Evolutionary conservation across 2,797 vertebrate species (phyloP), one percentile per base, ranked within the genome.

Genomic region (Intellagama lesueurii): DNA sequence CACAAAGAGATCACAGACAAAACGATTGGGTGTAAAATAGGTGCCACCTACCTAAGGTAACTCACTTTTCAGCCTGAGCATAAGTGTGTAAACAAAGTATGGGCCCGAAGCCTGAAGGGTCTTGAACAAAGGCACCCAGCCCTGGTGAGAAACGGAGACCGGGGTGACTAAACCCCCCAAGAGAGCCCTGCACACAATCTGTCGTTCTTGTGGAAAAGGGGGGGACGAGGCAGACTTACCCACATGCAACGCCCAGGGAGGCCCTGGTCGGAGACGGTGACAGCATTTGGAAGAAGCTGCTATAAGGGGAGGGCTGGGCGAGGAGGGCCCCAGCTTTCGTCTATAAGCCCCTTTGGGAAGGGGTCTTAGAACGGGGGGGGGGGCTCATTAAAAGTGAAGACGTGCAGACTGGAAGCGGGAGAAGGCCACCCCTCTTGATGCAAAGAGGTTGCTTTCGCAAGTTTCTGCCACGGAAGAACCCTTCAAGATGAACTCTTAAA

Each of bases 11-110:
- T 35, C 81, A 86, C 72, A 28, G 93, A 72, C 84, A 89, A 94
- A 91, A 95, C 92, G 90, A 87, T 68, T 97, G 96, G 73, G 97
- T 96, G 96, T 97, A 96, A 97, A 76, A 97, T 94, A 97, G 97
- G 97, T 96, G 97, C 97, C 97, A 98, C 96, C 97, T 98, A 98
- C 98, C 98, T 97, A 97, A 96, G 96, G 97, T 97, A 98, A 96
- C 97, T 98, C 98, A 97, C 98, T 98, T 98, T 97, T 98, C 98
- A 98, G 98, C 98, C 98, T 98, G 98, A 98, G 97, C 98, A 98
- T 97, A 98, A 98, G 95, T 98, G 97, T 96, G 98, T 97, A 98
- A 97, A 97, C 98, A 98, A 98, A 98, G 98, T 96, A 97, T 96
- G 97, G 98, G 97, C 97, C 97, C 97, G 97, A 97, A 98, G 98